Conservation (phyloP, 2,888 invertebrate species). For the Monopis laevigella region DNA sequence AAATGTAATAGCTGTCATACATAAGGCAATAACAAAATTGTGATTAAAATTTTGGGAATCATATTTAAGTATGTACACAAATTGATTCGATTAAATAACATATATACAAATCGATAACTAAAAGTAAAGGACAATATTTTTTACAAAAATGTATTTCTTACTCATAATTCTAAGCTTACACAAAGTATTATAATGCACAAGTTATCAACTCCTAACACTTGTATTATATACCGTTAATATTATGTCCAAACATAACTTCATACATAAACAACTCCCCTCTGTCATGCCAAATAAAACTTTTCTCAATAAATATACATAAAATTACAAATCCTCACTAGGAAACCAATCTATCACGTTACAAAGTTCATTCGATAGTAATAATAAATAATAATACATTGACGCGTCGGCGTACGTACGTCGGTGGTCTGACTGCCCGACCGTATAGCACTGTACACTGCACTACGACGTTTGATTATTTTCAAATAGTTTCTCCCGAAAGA, state of each 20-base stretch:
- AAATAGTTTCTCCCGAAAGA: conserved; percentile 84
- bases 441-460: conserved; percentile 34
- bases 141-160: conserved; percentile 60
- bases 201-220: conserved; percentile 8
- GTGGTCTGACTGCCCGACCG: too few species aligned
- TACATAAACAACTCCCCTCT: background rate
- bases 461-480: conserved; percentile 59
- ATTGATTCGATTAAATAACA: too few species aligned
- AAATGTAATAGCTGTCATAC: too few species aligned
- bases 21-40: too few species aligned
- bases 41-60: too few species aligned
- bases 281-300: background rate
- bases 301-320: too few species aligned
- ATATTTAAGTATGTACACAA: too few species aligned
- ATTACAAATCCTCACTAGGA: too few species aligned
- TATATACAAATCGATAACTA: conserved; percentile 14
- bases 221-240: conserved; percentile 7
- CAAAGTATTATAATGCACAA: conserved; percentile 33
- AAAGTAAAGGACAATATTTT: background rate
- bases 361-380: too few species aligned
- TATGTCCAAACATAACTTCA: background rate
- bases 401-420: too few species aligned
- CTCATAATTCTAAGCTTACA: conserved; percentile 37
- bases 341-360: background rate
- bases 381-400: conserved; percentile 25